Conservation (phyloP, 2,113 vertebrate species). For the Equus przewalskii region DNA sequence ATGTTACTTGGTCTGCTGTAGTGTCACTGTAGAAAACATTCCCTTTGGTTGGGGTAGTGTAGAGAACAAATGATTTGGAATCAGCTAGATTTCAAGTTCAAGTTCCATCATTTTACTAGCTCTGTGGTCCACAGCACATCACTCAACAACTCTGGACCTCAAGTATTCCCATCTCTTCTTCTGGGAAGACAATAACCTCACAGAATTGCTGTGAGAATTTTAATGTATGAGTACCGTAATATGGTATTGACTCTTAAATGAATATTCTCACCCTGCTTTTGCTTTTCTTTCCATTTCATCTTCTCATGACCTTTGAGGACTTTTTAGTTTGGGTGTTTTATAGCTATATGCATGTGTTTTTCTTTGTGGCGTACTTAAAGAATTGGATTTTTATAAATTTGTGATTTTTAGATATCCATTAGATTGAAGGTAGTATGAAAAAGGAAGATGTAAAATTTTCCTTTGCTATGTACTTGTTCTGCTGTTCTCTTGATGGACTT, state of each 20-base stretch:
- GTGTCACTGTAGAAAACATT: not conserved
- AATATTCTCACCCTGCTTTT: constrained; percentile 28
- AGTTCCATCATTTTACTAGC: not conserved
- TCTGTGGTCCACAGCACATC: not conserved
- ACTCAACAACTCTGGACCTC: not conserved
- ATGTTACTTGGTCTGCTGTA: not conserved
- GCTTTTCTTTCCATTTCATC: not conserved
- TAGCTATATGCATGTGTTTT: not conserved
- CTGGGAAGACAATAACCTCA: not conserved
- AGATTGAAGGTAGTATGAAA: not conserved
- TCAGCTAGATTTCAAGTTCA: not conserved
- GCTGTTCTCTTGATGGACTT: not conserved
- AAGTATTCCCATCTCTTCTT: not conserved
- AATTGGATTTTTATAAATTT: constrained; percentile 33
- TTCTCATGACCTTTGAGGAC: not conserved
- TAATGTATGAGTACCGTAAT: not conserved
- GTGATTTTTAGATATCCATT: not conserved
- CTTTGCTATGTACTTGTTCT: not conserved
- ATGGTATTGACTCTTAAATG: not conserved
- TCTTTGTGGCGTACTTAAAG: not conserved
- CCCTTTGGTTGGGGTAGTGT: not conserved
- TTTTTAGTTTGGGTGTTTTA: not conserved
- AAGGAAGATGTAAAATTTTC: not conserved
- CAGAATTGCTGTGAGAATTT: not conserved
- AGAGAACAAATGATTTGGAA: not conserved